These are phyloP conservation scores for Thamnophis sirtalis DNA, from an alignment of 2,113 vertebrate genomes.

Conservation along the genomic window DNA sequence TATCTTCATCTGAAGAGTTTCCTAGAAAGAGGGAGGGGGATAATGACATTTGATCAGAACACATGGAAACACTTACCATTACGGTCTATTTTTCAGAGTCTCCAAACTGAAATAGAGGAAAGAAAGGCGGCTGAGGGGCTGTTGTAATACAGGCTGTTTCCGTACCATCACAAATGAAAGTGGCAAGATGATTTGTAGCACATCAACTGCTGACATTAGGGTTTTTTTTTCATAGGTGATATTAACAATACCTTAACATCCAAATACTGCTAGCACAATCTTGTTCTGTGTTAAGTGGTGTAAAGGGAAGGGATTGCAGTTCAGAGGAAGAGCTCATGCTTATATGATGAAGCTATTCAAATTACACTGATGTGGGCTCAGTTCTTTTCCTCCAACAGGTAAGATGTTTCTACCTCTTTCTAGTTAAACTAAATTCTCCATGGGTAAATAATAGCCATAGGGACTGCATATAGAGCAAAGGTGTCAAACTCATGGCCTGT, in stretches of 20 bases:
- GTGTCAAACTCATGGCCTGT: no score
- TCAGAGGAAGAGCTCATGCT: background rate
- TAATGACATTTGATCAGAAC: constrained; percentile 56
- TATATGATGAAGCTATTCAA: background rate
- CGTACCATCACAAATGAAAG: background rate
- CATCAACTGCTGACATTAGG: background rate
- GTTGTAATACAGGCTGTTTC: background rate
- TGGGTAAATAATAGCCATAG: background rate
- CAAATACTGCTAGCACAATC: background rate
- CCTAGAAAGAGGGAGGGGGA: constrained; percentile 24
- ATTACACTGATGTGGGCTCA: background rate
- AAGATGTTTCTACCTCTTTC: background rate
- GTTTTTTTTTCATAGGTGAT: background rate
- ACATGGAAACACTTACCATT: constrained; percentile 44
- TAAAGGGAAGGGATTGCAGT: background rate
- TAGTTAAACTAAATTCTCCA: background rate
- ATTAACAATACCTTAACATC: background rate
- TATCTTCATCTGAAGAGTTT: constrained; percentile 52
- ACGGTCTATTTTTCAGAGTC: constrained; percentile 17
- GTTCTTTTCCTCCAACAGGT: background rate
- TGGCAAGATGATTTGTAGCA: background rate
- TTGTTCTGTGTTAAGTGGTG: background rate
- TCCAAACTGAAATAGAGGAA: constrained; percentile 14
- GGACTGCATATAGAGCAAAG: background rate
- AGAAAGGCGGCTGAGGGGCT: background rate